These are phyloP conservation scores for Ancistrus triradiatus DNA, from an alignment of 2,113 vertebrate genomes.

Conservation along the genomic window DNA sequence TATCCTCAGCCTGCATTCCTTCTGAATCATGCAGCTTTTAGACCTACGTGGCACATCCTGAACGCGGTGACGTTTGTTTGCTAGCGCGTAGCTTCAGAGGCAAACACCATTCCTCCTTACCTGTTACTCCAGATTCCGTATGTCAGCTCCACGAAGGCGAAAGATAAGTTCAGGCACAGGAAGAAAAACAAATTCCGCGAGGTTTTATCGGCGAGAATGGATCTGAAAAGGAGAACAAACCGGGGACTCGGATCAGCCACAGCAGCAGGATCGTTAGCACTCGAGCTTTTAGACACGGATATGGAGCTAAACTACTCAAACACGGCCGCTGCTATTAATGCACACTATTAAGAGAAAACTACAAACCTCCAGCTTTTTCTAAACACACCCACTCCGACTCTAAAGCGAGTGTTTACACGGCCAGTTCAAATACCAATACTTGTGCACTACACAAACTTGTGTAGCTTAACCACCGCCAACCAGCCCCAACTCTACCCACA, in stretches of 20 bases:
- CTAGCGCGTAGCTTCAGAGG: background rate
- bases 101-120: constrained; percentile 59
- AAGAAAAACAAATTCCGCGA: constrained; percentile 94
- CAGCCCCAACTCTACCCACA: no score
- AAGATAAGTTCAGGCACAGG: constrained; percentile 90
- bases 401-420: background rate
- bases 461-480: no score
- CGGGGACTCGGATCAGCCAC: background rate
- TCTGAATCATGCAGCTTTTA: constrained; percentile 30
- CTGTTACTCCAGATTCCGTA: constrained; percentile 99
- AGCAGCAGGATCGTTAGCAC: no score
- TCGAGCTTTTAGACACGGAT: no score
- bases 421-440: no score
- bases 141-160: constrained; percentile 90
- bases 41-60: constrained; percentile 68
- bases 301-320: background rate
- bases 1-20: no score
- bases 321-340: no score
- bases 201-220: constrained; percentile 90
- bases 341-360: no score
- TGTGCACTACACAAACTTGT: no score
- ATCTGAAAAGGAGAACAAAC: constrained; percentile 62
- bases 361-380: no score
- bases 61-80: constrained; percentile 17
- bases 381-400: background rate